phyloP scores from a whole-genome alignment of 2,888 invertebrate species.

The Calephelis perditalis region DNA sequence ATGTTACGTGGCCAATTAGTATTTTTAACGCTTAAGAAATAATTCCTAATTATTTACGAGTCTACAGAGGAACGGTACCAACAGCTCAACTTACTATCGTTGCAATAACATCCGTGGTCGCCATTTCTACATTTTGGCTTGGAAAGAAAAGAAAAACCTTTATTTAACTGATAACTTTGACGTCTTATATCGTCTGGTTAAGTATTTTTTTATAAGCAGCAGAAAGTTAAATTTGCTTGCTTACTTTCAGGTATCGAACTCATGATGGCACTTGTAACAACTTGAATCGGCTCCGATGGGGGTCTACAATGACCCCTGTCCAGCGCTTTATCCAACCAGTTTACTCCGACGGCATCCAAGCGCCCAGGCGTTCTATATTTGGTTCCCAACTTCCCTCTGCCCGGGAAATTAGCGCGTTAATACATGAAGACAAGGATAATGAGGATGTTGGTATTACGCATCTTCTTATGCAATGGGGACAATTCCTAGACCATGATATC shows the following conservation, averaged over 20 bases:
- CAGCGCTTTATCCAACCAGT: slow-evolving; percentile 88
- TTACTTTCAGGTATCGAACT: slow-evolving; percentile 82
- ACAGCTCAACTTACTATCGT: too few relatives aligned
- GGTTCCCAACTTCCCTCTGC: slow-evolving; percentile 85
- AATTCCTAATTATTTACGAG: neutral
- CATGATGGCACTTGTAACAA: slow-evolving; percentile 95
- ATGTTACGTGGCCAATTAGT: too few relatives aligned
- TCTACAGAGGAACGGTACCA: neutral
- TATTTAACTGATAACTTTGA: too few relatives aligned
- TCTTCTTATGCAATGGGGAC: slow-evolving; percentile 95
- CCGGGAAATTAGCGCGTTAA: slow-evolving; percentile 83
- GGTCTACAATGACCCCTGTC: slow-evolving; percentile 89
- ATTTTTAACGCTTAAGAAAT: too few relatives aligned
- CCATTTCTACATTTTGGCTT: too few relatives aligned
- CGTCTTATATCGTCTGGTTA: too few relatives aligned
- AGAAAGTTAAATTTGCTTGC: neutral
- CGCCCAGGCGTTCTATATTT: slow-evolving; percentile 76
- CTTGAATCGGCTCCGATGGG: slow-evolving; percentile 85
- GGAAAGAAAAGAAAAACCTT: too few relatives aligned
- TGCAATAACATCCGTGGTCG: neutral
- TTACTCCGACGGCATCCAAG: slow-evolving; percentile 86
- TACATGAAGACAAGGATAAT: slow-evolving; percentile 79
- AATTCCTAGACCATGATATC: slow-evolving; percentile 93
- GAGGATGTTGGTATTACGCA: slow-evolving; percentile 84
- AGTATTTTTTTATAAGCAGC: too few relatives aligned